Evolutionary conservation across 2,113 vertebrate genomes (phyloP), one percentile per base, ranked within the genome.

Genomic region (Heterochromis multidens): DNA sequence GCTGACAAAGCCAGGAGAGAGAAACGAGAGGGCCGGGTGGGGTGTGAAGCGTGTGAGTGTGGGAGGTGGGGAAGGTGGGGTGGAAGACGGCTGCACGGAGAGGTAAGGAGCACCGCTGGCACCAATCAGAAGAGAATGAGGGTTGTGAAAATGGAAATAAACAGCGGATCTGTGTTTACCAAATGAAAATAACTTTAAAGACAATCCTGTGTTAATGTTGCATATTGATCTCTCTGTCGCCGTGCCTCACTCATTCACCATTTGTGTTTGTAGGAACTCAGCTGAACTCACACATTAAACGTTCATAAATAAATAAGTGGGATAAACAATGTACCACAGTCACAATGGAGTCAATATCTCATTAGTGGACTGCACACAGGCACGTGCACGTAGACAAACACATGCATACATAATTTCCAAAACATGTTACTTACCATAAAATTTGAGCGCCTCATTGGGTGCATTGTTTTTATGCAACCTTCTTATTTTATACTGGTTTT

Each of bases 231-330:
- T 96, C 59, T 78, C 7, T 77, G 21, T 62, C 25, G 40, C 46
- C 60, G 79, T 58, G 57, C 63, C 43, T 80, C 76, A 12, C 85
- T 84, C 72, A 17, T 58, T 86, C 84, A 31, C 81, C 21, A 54
- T 74, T 72, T 52, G 65, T 62, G 83, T 88, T 93, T 82, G 14
- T 91, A 94, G 95, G 96, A 98, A 97, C 88, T 97, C 95, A 93
- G 92, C 91, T 92, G 95, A 96, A 97, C 96, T 96, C 96, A 95
- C 96, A 97, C 97, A 97, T 98, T 97, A 97, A 97, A 97, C 93
- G 96, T 95, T 97, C 97, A 97, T 97, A 97, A 87, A 95, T 97
- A 97, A 98, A 96, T 97, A 96, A 98, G 95, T 95, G 96, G 80
- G 82, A 94, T 95, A 95, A 96, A 96, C 95, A 96, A 97, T 97